phyloP scores from a whole-genome alignment of 1,140 invertebrate genomes.

The Sarcophaga bullata region DNA sequence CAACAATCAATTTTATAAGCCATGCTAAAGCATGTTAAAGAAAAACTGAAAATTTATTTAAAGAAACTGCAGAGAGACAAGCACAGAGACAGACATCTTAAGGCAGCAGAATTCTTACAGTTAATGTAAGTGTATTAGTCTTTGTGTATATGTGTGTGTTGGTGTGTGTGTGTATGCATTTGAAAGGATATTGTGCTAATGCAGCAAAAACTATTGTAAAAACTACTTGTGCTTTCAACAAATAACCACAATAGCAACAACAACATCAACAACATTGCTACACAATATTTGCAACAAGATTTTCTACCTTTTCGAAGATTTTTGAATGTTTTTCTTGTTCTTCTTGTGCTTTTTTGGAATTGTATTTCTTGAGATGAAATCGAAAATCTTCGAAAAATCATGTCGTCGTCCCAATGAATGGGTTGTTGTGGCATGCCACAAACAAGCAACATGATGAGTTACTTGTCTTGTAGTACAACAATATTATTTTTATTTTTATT shows the following conservation, averaged over 20 bases:
- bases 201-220: constrained; percentile 13
- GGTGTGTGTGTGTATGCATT: neutral
- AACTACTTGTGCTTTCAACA: neutral
- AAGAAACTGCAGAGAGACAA: neutral
- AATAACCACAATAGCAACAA: neutral
- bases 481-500: no score
- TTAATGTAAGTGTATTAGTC: no score
- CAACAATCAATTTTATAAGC: neutral
- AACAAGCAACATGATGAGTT: constrained; percentile 12
- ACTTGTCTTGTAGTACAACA: no score
- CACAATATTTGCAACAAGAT: neutral
- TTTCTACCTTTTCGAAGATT: neutral
- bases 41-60: neutral
- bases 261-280: neutral
- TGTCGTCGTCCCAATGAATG: constrained; percentile 5
- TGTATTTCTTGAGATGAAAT: constrained; percentile 29
- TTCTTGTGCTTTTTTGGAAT: neutral
- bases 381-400: constrained; percentile 8
- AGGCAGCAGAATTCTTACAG: neutral
- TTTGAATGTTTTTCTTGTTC: neutral
- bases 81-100: neutral
- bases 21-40: neutral
- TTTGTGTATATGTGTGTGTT: neutral
- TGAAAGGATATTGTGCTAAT: constrained; percentile 4
- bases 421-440: constrained; percentile 24